A percentile compares a stretch with the other conserved stretches of the same genome.
Evolutionary conservation across 2,888 invertebrate genomes (phyloP).

Genomic region (Epicampocera succincta): DNA sequence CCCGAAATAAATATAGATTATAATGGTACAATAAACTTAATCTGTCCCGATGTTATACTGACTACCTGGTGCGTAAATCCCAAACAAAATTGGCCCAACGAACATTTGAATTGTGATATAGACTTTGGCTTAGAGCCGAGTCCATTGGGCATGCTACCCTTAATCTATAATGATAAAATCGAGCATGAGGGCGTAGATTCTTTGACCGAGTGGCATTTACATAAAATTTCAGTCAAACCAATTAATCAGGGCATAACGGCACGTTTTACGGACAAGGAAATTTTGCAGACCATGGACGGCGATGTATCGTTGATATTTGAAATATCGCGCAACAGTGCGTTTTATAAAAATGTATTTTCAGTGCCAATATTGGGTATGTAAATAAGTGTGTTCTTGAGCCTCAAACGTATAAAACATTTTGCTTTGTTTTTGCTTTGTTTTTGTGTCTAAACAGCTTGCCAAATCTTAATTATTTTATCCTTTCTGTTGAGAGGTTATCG

Average conservation of each 20-base stretch:
- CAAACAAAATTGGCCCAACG: slow-evolving; percentile 78
- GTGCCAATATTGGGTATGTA: slow-evolving; percentile 77
- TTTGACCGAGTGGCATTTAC: slow-evolving; percentile 77
- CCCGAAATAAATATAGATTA: slow-evolving; percentile 73
- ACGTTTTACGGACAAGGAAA: slow-evolving; percentile 71
- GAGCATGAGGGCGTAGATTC: slow-evolving; percentile 74
- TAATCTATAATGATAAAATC: slow-evolving; percentile 65
- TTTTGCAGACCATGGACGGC: slow-evolving; percentile 74
- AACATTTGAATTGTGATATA: slow-evolving; percentile 77
- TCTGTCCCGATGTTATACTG: slow-evolving; percentile 74
- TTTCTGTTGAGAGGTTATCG: slow-evolving; percentile 77
- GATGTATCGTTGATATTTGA: slow-evolving; percentile 75
- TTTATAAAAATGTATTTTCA: slow-evolving; percentile 77
- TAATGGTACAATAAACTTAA: slow-evolving; percentile 75
- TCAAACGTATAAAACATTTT: neutral
- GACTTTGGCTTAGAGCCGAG: slow-evolving; percentile 73
- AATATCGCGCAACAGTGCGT: slow-evolving; percentile 76
- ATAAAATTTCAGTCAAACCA: slow-evolving; percentile 72
- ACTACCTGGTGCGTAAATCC: slow-evolving; percentile 78
- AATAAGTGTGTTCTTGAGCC: neutral
- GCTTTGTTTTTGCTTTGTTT: neutral
- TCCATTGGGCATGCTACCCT: slow-evolving; percentile 37
- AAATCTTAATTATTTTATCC: slow-evolving; percentile 76
- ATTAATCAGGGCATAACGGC: slow-evolving; percentile 70
- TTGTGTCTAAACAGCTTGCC: slow-evolving; percentile 72